These are phyloP conservation scores for Cinclus cinclus DNA, from an alignment of 2,113 vertebrate species.

Conservation along the genomic window DNA sequence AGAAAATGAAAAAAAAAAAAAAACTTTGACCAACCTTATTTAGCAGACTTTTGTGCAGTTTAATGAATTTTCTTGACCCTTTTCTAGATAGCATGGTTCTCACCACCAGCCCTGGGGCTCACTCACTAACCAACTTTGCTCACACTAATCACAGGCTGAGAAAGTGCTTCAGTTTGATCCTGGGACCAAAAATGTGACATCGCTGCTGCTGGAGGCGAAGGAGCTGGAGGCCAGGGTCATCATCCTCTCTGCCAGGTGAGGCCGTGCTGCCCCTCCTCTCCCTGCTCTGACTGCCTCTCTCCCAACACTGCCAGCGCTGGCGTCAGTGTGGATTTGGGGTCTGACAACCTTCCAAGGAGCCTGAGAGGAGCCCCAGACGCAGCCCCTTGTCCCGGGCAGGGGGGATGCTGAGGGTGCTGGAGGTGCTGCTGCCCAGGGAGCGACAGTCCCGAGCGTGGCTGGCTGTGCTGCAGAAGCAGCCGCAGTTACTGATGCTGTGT, in stretches of 20 bases:
- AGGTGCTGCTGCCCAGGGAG: background rate
- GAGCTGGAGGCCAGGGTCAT: conserved; percentile 98
- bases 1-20: conserved; percentile 25
- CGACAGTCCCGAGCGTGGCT: fast-evolving
- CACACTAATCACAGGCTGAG: conserved; percentile 92
- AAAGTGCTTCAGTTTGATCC: conserved; percentile 99
- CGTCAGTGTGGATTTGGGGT: background rate
- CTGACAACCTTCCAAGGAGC: fast-evolving
- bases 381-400: background rate
- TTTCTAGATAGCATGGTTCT: conserved; percentile 83
- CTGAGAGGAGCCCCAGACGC: background rate
- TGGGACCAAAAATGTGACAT: conserved; percentile 95
- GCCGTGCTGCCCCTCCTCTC: background rate
- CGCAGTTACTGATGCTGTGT: fast-evolving
- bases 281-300: background rate
- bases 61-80: conserved; percentile 66
- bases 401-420: background rate
- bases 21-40: conserved; percentile 58
- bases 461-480: background rate
- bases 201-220: conserved; percentile 94
- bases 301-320: fast-evolving
- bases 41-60: conserved; percentile 60
- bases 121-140: conserved; percentile 79
- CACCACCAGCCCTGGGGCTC: conserved; percentile 65
- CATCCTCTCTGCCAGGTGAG: conserved; percentile 95